phyloP scores from a whole-genome alignment of 2,113 vertebrate genomes.

The Heliornis fulica region DNA sequence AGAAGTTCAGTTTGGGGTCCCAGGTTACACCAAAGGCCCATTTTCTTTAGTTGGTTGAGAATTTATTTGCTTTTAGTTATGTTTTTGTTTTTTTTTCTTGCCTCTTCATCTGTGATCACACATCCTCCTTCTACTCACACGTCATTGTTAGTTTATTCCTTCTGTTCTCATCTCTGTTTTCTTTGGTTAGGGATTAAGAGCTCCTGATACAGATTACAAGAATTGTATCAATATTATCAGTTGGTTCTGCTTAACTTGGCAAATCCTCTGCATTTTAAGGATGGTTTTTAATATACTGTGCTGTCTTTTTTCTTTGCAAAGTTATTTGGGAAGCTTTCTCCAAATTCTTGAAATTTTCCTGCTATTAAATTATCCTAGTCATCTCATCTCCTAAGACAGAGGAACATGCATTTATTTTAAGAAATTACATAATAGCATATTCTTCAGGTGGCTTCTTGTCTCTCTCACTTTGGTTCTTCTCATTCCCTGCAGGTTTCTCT shows the following conservation, averaged over 20 bases:
- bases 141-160: neutral
- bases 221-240: neutral
- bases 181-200: constrained; percentile 9
- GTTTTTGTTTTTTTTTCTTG: neutral
- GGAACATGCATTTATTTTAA: constrained; percentile 7
- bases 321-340: constrained; percentile 15
- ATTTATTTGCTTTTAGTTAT: neutral
- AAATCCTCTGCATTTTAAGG: neutral
- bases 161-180: neutral
- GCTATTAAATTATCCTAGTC: constrained; percentile 21
- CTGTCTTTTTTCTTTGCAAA: constrained; percentile 3
- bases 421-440: neutral
- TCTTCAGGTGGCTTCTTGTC: neutral
- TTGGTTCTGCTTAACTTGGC: constrained; percentile 9
- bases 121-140: neutral
- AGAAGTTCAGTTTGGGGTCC: neutral
- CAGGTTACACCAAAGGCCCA: neutral
- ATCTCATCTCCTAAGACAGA: neutral
- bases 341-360: constrained; percentile 1
- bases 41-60: neutral
- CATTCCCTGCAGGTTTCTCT: neutral
- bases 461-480: neutral
- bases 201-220: neutral
- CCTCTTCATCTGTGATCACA: neutral
- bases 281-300: neutral